Conservation (phyloP, 2,797 vertebrate genomes). For the Chelidonichthys spinosus region DNA sequence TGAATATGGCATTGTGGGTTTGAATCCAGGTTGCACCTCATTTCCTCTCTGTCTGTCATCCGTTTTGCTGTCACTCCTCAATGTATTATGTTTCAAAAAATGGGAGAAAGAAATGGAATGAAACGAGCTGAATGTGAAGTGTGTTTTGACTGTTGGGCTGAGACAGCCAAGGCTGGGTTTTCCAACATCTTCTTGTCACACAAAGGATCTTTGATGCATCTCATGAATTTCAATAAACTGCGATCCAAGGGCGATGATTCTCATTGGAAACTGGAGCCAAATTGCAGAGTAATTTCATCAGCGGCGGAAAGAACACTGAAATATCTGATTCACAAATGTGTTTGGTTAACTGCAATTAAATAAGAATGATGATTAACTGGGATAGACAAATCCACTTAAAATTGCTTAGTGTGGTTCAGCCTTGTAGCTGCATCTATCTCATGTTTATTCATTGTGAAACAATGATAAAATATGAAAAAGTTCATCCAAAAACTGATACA, state of each 20-base stretch:
- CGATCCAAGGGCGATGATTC: constrained; percentile 30
- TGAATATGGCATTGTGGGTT: constrained; percentile 47
- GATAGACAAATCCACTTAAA: constrained; percentile 13
- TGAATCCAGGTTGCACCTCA: constrained; percentile 39
- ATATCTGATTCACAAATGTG: constrained; percentile 53
- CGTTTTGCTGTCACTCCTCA: constrained; percentile 31
- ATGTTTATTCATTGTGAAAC: constrained; percentile 23
- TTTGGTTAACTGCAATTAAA: constrained; percentile 35
- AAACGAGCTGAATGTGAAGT: constrained; percentile 35
- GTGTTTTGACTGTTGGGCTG: constrained; percentile 15
- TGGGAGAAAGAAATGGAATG: constrained; percentile 12
- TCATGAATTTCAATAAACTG: constrained; percentile 50
- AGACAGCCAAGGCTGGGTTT: constrained; percentile 19
- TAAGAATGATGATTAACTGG: constrained; percentile 38
- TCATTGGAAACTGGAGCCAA: constrained; percentile 40
- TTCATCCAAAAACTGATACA: not conserved
- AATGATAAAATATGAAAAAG: not conserved
- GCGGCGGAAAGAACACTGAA: constrained; percentile 25
- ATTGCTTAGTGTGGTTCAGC: constrained; percentile 16
- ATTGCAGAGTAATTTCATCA: constrained; percentile 57
- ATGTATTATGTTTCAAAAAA: constrained; percentile 34
- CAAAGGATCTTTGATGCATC: constrained; percentile 39
- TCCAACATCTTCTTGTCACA: constrained; percentile 37
- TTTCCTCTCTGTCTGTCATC: constrained; percentile 54
- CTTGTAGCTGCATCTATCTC: constrained; percentile 5